phyloP scores from a whole-genome alignment of 2,113 vertebrate species.

The Oreocharis arfaki region DNA sequence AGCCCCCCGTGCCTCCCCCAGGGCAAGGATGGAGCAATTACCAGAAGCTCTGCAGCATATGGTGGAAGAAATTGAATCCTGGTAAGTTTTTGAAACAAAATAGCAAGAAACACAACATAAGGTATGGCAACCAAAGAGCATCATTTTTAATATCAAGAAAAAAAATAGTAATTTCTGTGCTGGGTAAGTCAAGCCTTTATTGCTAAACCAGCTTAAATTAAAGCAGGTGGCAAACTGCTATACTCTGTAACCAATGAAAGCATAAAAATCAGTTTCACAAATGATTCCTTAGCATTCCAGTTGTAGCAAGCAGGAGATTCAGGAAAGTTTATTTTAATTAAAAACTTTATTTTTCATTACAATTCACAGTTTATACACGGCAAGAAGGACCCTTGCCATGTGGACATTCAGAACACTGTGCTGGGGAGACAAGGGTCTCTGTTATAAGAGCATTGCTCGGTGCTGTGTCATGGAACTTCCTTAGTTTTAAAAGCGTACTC shows the following conservation, averaged over 20 bases:
- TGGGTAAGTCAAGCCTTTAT: conserved; percentile 5
- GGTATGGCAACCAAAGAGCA: not conserved
- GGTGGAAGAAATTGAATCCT: not conserved
- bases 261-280: not conserved
- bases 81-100: not conserved
- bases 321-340: conserved; percentile 70
- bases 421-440: conserved; percentile 66
- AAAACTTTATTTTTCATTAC: conserved; percentile 81
- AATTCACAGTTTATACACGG: conserved; percentile 80
- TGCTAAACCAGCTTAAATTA: conserved; percentile 44
- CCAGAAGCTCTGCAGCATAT: rapidly evolving
- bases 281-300: conserved; percentile 39
- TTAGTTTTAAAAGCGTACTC: conserved; percentile 72
- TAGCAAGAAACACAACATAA: not conserved
- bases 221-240: not conserved
- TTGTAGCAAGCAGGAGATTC: conserved; percentile 67
- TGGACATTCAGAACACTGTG: conserved; percentile 73
- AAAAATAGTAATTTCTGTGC: not conserved
- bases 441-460: conserved; percentile 67
- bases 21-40: not conserved
- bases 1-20: not conserved
- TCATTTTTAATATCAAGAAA: not conserved
- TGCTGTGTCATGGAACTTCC: conserved; percentile 68
- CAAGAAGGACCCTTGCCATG: conserved; percentile 56
- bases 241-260: not conserved